Conservation (phyloP, 2,888 invertebrate species). For the Cataglyphis albicans region DNA sequence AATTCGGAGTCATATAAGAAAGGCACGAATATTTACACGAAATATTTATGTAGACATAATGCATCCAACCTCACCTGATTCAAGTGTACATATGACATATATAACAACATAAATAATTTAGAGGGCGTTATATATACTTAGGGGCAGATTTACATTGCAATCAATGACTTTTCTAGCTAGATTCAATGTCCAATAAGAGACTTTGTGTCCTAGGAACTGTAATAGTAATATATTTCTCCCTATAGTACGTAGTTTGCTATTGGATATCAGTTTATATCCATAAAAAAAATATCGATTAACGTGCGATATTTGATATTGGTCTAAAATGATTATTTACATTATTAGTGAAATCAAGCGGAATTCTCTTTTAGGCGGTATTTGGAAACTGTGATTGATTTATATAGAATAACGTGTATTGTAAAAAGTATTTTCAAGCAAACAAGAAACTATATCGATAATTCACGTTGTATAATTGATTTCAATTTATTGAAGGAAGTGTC, state of each 20-base stretch:
- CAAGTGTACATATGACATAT: neutral
- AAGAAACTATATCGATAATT: neutral
- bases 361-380: neutral
- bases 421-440: neutral
- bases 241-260: neutral
- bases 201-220: neutral
- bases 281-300: too few relatives aligned
- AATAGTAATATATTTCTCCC: neutral
- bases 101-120: neutral
- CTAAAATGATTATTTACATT: too few relatives aligned
- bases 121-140: too few relatives aligned
- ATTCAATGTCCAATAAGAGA: neutral
- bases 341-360: too few relatives aligned
- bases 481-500: neutral
- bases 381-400: neutral
- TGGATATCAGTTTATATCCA: neutral
- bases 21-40: neutral
- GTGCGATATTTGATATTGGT: too few relatives aligned
- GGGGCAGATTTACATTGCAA: neutral
- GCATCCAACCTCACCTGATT: neutral
- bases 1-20: neutral
- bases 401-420: neutral
- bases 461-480: neutral
- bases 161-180: neutral
- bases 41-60: neutral